These are phyloP conservation scores for Steinernema carpocapsae DNA, from an alignment of 2,888 invertebrate species.

Conservation along the genomic window DNA sequence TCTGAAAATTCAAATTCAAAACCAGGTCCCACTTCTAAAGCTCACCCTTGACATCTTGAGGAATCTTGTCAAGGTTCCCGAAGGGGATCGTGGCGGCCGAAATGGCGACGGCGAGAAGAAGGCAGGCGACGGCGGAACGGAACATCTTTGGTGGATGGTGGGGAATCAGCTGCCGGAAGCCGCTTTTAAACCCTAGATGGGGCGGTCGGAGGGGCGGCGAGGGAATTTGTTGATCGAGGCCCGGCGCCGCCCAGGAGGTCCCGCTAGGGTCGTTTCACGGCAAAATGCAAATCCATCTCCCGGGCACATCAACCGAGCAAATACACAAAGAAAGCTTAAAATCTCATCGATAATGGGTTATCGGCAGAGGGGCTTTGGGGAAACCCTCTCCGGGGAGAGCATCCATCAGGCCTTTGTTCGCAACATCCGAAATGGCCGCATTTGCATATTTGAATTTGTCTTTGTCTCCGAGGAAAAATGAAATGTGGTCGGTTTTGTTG, in stretches of 20 bases:
- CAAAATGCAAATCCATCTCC: conserved; percentile 12
- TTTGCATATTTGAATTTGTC: neutral
- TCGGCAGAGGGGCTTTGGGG: neutral
- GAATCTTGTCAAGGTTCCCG: conserved; percentile 59
- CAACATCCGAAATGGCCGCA: neutral
- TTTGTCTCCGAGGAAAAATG: too few species aligned
- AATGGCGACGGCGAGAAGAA: conserved; percentile 20
- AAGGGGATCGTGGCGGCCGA: conserved; percentile 52
- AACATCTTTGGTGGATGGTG: conserved; percentile 10
- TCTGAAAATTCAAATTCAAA: too few species aligned
- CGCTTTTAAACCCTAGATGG: conserved; percentile 24
- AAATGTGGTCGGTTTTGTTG: too few species aligned
- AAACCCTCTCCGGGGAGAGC: neutral
- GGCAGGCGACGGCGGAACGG: conserved; percentile 9
- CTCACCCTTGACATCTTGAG: conserved; percentile 62
- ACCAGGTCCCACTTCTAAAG: too few species aligned
- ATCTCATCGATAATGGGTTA: conserved; percentile 1
- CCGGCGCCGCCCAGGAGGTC: conserved; percentile 1
- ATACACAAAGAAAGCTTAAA: conserved; percentile 25
- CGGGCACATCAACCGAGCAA: neutral
- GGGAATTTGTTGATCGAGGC: conserved; percentile 4
- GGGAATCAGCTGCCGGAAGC: neutral
- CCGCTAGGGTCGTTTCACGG: conserved; percentile 21
- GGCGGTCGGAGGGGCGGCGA: conserved; percentile 8
- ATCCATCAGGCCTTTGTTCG: conserved; percentile 4